A percentile compares a stretch with the other conserved stretches of the same genome.
phyloP scores from a whole-genome alignment of 2,888 invertebrate genomes.

The Scaeva pyrastri region DNA sequence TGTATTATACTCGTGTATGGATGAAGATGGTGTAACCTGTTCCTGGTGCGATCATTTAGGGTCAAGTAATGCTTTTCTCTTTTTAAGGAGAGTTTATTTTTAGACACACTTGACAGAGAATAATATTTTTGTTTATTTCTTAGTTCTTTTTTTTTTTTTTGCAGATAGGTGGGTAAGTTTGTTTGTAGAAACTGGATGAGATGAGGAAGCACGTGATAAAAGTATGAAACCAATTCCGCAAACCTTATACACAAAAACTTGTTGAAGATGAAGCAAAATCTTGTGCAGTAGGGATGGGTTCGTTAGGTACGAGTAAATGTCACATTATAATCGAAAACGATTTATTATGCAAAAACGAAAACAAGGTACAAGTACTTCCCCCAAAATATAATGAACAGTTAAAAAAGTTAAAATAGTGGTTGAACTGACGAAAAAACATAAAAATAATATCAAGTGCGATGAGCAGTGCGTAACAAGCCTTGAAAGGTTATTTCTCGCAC shows the following conservation, averaged over 20 bases:
- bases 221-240: constrained; percentile 28
- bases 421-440: constrained; percentile 5
- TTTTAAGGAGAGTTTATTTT: constrained; percentile 54
- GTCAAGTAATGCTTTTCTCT: constrained; percentile 67
- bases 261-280: constrained; percentile 40
- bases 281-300: constrained; percentile 47
- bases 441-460: constrained; percentile 34
- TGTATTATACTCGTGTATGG: too few species aligned
- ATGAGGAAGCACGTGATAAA: constrained; percentile 64
- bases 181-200: constrained; percentile 2
- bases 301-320: constrained; percentile 23
- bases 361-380: constrained; percentile 40
- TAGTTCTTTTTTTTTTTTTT: constrained; percentile 47
- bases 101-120: constrained; percentile 20
- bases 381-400: neutral
- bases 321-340: constrained; percentile 49
- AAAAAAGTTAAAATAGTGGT: neutral
- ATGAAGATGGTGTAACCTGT: constrained; percentile 61
- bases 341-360: constrained; percentile 39
- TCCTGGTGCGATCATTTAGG: constrained; percentile 64
- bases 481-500: constrained; percentile 60
- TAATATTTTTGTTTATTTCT: too few species aligned
- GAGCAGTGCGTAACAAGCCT: constrained; percentile 58
- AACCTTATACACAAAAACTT: neutral
- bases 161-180: constrained; percentile 29